Evolutionary conservation across 2,888 invertebrate species (phyloP).

Genomic region (Nematopogon swammerdamellus): DNA sequence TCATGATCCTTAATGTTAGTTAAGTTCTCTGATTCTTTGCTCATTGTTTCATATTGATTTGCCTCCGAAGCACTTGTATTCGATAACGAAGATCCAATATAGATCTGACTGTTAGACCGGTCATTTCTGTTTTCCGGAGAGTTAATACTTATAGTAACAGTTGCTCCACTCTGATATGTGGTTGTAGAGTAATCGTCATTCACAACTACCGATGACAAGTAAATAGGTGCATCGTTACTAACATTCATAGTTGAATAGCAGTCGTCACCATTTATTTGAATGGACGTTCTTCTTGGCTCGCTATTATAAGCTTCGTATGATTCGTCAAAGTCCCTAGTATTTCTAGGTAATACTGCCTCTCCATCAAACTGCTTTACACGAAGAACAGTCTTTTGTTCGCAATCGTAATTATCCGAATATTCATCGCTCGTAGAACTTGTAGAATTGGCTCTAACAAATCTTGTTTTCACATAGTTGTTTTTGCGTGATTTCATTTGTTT

Average conservation of each 20-base stretch:
- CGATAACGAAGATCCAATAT: constrained; percentile 37
- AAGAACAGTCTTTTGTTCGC: constrained; percentile 42
- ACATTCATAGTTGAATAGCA: constrained; percentile 75
- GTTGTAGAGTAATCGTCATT: constrained; percentile 51
- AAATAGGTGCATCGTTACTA: constrained; percentile 64
- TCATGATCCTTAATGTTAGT: constrained; percentile 1
- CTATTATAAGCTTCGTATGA: constrained; percentile 21
- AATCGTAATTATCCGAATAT: constrained; percentile 47
- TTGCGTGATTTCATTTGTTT: constrained; percentile 33
- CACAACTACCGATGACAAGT: constrained; percentile 71
- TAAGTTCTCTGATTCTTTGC: constrained; percentile 13
- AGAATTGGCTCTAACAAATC: constrained; percentile 44
- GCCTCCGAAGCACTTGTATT: constrained; percentile 22
- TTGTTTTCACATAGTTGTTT: constrained; percentile 49
- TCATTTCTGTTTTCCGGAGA: constrained; percentile 42
- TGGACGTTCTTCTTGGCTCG: constrained; percentile 62
- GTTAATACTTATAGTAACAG: constrained; percentile 61
- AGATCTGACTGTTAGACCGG: constrained; percentile 50
- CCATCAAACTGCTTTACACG: constrained; percentile 40
- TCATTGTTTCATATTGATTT: constrained; percentile 38
- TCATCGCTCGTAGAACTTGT: constrained; percentile 50
- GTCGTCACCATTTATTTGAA: constrained; percentile 70
- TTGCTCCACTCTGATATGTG: constrained; percentile 53
- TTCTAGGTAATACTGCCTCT: background rate
- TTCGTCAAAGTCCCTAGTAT: constrained; percentile 41